phyloP scores from a whole-genome alignment of 2,113 vertebrate species.

The Coptodon rendalli region DNA sequence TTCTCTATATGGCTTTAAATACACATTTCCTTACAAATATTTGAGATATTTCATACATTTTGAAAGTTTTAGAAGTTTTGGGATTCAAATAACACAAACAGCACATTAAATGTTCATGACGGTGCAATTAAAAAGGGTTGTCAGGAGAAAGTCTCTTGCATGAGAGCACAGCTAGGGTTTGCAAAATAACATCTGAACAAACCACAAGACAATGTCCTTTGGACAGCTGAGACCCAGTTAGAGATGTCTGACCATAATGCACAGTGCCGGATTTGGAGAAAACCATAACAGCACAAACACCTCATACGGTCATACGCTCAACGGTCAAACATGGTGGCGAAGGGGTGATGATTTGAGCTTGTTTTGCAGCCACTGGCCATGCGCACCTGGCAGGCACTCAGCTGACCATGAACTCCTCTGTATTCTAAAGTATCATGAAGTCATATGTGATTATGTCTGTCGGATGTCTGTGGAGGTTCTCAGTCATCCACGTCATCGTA shows the following conservation, averaged over 20 bases:
- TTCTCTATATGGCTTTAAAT: neutral
- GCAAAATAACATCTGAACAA: neutral
- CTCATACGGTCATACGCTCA: neutral
- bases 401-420: neutral
- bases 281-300: neutral
- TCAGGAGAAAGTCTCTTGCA: neutral
- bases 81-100: neutral
- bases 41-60: neutral
- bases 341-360: neutral
- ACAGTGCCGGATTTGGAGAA: neutral
- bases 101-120: neutral
- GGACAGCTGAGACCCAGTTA: neutral
- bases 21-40: neutral
- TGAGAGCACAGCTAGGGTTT: neutral
- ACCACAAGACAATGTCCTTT: neutral
- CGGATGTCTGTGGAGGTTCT: neutral
- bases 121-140: neutral
- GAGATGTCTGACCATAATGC: neutral
- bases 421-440: neutral
- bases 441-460: fast-evolving
- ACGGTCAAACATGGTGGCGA: neutral
- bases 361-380: neutral
- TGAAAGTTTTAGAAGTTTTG: neutral
- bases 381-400: neutral
- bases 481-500: neutral